Conservation (phyloP, 2,888 invertebrate species). For the Gastracanthus pulcherrimus region DNA sequence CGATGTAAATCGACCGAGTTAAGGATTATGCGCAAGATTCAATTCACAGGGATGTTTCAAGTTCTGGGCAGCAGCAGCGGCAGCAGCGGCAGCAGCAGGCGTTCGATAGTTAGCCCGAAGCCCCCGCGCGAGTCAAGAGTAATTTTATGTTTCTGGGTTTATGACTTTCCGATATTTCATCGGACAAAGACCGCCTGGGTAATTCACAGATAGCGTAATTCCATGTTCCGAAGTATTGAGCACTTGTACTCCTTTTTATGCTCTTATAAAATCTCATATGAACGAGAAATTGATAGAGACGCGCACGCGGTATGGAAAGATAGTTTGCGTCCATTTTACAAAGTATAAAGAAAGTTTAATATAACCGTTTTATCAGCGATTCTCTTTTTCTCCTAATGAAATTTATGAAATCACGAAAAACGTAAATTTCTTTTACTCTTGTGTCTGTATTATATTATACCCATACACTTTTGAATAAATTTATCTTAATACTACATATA, state of each 20-base stretch:
- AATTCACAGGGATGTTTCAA: not conserved
- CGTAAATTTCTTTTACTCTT: not conserved
- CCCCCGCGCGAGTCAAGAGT: conserved; percentile 16
- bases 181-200: conserved; percentile 23
- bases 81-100: not conserved
- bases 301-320: no score
- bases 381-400: not conserved
- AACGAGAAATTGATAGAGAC: conserved; percentile 17
- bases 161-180: conserved; percentile 55
- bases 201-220: conserved; percentile 20
- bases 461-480: no score
- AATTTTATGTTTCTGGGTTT: conserved; percentile 53
- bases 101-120: not conserved
- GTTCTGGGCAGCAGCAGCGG: not conserved
- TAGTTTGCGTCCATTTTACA: no score
- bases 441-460: no score
- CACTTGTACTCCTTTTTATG: conserved; percentile 3
- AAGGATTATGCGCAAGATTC: conserved; percentile 28
- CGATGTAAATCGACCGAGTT: conserved; percentile 48
- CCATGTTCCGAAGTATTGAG: not conserved
- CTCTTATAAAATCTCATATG: conserved; percentile 24
- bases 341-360: not conserved
- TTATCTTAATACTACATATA: no score
- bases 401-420: not conserved
- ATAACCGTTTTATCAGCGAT: not conserved